Conservation (phyloP, 2,113 vertebrate genomes). For the Prochilodus magdalenae region DNA sequence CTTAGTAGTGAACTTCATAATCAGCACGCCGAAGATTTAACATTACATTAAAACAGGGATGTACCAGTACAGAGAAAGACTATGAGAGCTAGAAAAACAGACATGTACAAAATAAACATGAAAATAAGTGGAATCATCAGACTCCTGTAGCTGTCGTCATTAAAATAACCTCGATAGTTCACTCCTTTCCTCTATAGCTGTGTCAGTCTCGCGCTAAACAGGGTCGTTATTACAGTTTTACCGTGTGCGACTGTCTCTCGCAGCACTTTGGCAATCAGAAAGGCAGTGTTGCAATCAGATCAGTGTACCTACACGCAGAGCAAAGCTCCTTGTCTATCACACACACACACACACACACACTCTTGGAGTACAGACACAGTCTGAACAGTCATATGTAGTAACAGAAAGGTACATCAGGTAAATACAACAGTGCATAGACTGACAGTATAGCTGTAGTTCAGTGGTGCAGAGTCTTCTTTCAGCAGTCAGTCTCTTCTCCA, state of each 20-base stretch:
- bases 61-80: background rate
- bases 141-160: constrained; percentile 23
- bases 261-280: constrained; percentile 74
- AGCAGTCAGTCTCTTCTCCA: background rate
- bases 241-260: background rate
- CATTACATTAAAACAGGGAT: background rate
- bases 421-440: background rate
- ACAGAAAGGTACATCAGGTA: background rate
- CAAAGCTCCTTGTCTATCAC: constrained; percentile 65
- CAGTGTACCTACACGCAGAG: constrained; percentile 63
- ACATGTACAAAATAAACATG: background rate
- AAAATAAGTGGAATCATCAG: background rate
- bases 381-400: background rate
- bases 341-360: constrained; percentile 20
- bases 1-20: constrained; percentile 4
- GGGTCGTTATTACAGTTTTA: constrained; percentile 4
- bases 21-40: background rate
- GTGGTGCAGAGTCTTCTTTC: background rate
- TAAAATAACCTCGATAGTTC: background rate
- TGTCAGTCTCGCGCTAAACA: background rate
- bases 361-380: constrained; percentile 34
- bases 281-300: constrained; percentile 63
- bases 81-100: background rate
- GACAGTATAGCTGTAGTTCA: background rate
- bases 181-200: background rate